phyloP scores from a whole-genome alignment of 1,140 invertebrate species.

The Aphelenchoides fujianensis region DNA sequence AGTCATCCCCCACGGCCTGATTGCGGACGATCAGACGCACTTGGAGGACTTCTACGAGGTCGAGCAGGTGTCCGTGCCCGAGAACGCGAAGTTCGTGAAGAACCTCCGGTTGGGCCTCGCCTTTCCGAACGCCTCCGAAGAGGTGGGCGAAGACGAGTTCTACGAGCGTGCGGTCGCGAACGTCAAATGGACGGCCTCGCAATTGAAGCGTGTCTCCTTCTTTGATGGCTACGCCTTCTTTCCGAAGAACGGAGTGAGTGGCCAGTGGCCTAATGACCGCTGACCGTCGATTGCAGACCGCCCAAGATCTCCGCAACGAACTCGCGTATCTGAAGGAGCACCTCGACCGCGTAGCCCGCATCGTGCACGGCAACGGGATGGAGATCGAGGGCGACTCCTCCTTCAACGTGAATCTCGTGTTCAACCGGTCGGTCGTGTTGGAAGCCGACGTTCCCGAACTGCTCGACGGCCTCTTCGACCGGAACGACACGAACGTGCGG shows the following conservation, averaged over 20 bases:
- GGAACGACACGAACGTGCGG: background rate
- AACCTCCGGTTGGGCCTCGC: background rate
- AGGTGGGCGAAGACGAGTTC: background rate
- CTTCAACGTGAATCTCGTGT: background rate
- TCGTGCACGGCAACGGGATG: slow-evolving; percentile 4
- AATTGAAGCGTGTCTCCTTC: background rate
- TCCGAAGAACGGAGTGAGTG: background rate
- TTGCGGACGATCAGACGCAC: background rate
- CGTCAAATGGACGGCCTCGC: background rate
- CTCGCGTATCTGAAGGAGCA: slow-evolving; percentile 8
- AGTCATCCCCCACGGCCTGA: slow-evolving; percentile 6
- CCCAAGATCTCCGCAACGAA: slow-evolving; percentile 3
- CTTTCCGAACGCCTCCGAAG: background rate
- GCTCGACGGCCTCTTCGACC: background rate
- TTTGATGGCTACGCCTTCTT: background rate
- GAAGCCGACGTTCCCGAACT: background rate
- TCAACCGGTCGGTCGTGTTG: background rate
- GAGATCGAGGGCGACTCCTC: background rate
- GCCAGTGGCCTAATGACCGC: background rate
- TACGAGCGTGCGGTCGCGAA: background rate
- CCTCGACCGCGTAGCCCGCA: background rate
- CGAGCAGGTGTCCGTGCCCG: background rate
- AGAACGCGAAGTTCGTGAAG: background rate
- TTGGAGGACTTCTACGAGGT: slow-evolving; percentile 6
- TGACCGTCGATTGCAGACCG: background rate